Evolutionary conservation across 2,888 invertebrate species (phyloP), one percentile per base, ranked within the genome.

Genomic region (Papilio elwesi): DNA sequence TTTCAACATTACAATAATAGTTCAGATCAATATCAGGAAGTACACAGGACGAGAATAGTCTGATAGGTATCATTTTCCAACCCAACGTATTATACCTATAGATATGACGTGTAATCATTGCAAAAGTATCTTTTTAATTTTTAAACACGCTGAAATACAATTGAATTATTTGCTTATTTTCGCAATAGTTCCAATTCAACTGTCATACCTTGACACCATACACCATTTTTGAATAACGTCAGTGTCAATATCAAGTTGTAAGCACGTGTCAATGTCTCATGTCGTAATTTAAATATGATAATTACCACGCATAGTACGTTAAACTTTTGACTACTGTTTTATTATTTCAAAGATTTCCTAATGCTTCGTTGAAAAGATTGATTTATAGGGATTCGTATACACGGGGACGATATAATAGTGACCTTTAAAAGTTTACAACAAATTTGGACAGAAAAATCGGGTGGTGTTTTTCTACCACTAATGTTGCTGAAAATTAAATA

Each of bases 1-100:
- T 96, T 51, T 86, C 83, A 12, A 89, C 86, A 88, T 97, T 91
- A 80, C 95, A 95, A 74, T 96, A 91, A 86, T 95, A 96, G 13
- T 95, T 89, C 26, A 94, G 83, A 84, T 97, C 95, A 75, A 96
- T 92, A 78, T 95, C 89, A 52, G 90, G 87, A 66, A 82, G 72
- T 68, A 74, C 72, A 48, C 71, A 71, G 52, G 81, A 83, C 55
- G 86, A 87, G 80, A 74, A 78, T 15, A 76, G 75, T 73, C 83
- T 81, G 10, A 72, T n/a, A 57, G 70, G 13, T 36, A 70, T 59
- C 13, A 53, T 43, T 38, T 62, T 70, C 47, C 63, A 53, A 71
- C 9, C 4, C 52, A 52, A 62, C 6, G n/a, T n/a, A 68, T n/a
- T 68, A 15, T 15, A n/a, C 51, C 52, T 66, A 9, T n/a, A 68